These are phyloP conservation scores for Leptobrachium leishanense DNA, from an alignment of 2,113 vertebrate species.

Conservation along the genomic window DNA sequence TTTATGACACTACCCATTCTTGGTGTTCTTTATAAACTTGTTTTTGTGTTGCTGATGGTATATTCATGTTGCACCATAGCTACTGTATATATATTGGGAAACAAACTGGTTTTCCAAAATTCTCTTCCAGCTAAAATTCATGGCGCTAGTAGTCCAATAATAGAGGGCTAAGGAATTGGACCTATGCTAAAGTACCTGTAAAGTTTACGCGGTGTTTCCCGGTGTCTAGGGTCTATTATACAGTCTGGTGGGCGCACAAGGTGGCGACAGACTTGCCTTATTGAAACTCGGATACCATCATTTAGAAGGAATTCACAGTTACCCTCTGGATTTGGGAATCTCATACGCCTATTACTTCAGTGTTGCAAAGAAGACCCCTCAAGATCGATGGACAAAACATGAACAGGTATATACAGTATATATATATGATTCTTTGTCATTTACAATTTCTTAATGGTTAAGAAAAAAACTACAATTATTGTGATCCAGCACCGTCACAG, in stretches of 20 bases:
- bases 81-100: too few relatives aligned
- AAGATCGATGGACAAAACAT: constrained; percentile 68
- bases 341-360: constrained; percentile 87
- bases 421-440: not conserved
- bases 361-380: constrained; percentile 73
- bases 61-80: too few relatives aligned
- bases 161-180: too few relatives aligned
- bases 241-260: constrained; percentile 82
- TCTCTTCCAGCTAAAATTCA: too few relatives aligned
- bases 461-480: too few relatives aligned
- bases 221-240: constrained; percentile 81
- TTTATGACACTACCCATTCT: too few relatives aligned
- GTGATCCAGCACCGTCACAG: too few relatives aligned
- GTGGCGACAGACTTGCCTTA: constrained; percentile 77
- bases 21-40: too few relatives aligned
- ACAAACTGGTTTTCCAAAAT: too few relatives aligned
- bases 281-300: constrained; percentile 95
- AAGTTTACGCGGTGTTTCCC: not conserved
- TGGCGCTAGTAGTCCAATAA: too few relatives aligned
- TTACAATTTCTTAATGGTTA: too few relatives aligned
- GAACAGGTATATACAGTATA: constrained; percentile 67
- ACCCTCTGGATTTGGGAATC: constrained; percentile 78
- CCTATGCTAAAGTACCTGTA: not conserved
- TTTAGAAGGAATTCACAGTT: constrained; percentile 80
- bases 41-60: too few relatives aligned